Base-by-base conservation (phyloP, 2,113 vertebrate species). In the Dipodomys stephensi region DNA sequence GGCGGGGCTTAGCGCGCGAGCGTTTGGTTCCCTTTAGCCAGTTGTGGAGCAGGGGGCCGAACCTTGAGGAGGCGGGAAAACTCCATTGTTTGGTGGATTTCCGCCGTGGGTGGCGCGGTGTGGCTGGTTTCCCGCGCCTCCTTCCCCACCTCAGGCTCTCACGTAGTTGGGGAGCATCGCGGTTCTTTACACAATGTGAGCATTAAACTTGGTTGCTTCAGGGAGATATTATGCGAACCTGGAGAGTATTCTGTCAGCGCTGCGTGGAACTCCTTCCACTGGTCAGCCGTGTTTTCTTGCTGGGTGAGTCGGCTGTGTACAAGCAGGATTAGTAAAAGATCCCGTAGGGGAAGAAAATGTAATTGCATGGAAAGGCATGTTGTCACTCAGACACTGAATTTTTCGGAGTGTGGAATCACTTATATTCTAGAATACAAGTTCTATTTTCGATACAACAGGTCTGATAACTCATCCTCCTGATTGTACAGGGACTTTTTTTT, bases 1-100 rank as follows among this genome's bases (percentile, higher is more conserved):
- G 93, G 92, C 88, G 93, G 86, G 68, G 19, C 7, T 25, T 72
- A 22, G 67, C 7, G 46, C 64, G 20, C 0, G 15, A 0, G 46
- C 46, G 4, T 69, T 89, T 0, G 18, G 3, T 39, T 25, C 39
- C 67, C 15, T 44, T 68, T 67, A 1, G 32, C 85, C 1, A 0
- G 68, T 88, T 39, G 3, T 7, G 89, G 87, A 32, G 53, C 76
- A 68, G 96, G 95, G 87, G 96, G 92, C 83, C 88, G 95, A 28
- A 69, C 62, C 35, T 81, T 16, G 83, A 79, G 97, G 97, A 97
- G 98, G 97, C 98, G 98, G 97, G 98, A 98, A 96, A 97, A 95
- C 67, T 95, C 90, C 95, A 98, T 98, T 98, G 98, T 98, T 95
- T 93, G 79, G 78, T 67, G 10, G 77, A 30, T 49, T 82, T 91